Evolutionary conservation across 2,113 vertebrate species (phyloP).

Genomic region (Triplophysa tibetana): DNA sequence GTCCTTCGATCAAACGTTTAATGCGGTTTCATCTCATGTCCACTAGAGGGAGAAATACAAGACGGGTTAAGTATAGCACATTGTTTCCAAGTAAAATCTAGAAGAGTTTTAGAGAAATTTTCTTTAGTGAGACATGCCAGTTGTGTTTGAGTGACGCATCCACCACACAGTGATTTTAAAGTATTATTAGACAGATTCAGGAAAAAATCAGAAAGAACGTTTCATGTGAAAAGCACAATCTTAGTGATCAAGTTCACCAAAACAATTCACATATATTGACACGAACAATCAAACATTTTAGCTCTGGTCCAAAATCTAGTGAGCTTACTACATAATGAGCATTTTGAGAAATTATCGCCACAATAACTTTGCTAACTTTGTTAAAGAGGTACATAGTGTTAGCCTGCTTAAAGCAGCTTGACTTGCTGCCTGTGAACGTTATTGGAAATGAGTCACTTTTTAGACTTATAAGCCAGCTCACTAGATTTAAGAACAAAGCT

Average conservation of each 20-base stretch:
- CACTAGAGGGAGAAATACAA: constrained; percentile 66
- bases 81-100: neutral
- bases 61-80: neutral
- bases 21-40: constrained; percentile 95
- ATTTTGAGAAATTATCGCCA: neutral
- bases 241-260: constrained; percentile 19
- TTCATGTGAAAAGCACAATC: neutral
- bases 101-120: neutral
- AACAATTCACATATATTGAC: neutral
- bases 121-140: constrained; percentile 19
- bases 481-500: neutral
- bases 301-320: constrained; percentile 29
- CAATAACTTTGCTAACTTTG: neutral
- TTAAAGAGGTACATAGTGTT: no score
- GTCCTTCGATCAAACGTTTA: constrained; percentile 75
- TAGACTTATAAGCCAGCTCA: neutral
- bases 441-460: no score
- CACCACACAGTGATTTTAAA: constrained; percentile 17
- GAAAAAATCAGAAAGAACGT: constrained; percentile 9
- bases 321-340: neutral
- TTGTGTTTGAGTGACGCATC: constrained; percentile 3
- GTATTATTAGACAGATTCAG: neutral
- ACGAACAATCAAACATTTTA: constrained; percentile 42
- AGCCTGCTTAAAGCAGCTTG: no score
- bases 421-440: no score